Evolutionary conservation across 2,113 vertebrate species (phyloP), one percentile per base, ranked within the genome.

Genomic region (Prietella phreatophila): DNA sequence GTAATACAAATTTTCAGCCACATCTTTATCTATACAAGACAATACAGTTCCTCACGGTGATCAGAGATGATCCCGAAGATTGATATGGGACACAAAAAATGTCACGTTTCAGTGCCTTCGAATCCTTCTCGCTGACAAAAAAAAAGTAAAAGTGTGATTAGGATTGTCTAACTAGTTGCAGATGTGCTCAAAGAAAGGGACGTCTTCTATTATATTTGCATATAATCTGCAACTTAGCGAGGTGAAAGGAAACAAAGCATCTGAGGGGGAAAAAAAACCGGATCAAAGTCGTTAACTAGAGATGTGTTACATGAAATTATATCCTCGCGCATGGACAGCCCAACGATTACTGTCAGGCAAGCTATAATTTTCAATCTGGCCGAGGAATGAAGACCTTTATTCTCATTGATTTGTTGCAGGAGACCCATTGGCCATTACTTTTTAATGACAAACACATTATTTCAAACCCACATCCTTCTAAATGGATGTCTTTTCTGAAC

Each of bases 321-420:
- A 94, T 81, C 88, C 88, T 61, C 53, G 47, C 47, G 76, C 90
- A 92, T 33, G 78, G 85, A 94, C 94, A 91, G 91, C 90, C 92
- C 89, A 86, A 88, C 53, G 87, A 95, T 94, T 94, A 93, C 93
- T 91, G 93, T 94, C 92, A 94, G 91, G 91, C 84, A 92, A 93
- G 93, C 91, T 92, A 90, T 94, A 93, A 96, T 94, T 96, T 96
- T 95, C 90, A 95, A 92, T 92, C 94, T 60, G 81, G 86, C 83
- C 33, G 84, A 90, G 91, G 93, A 96, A 94, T 94, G 93, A 93
- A 90, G 92, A 85, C 89, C 87, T 94, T 85, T 65, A 91, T 93
- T 95, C 95, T 93, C 80, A 97, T 91, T 95, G 93, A 97, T 96
- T 96, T 95, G 91, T 92, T 94, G 91, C 75, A 93, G 90, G 81